These are phyloP conservation scores for Aramus guarauna DNA, from an alignment of 2,113 vertebrate genomes.

Conservation along the genomic window DNA sequence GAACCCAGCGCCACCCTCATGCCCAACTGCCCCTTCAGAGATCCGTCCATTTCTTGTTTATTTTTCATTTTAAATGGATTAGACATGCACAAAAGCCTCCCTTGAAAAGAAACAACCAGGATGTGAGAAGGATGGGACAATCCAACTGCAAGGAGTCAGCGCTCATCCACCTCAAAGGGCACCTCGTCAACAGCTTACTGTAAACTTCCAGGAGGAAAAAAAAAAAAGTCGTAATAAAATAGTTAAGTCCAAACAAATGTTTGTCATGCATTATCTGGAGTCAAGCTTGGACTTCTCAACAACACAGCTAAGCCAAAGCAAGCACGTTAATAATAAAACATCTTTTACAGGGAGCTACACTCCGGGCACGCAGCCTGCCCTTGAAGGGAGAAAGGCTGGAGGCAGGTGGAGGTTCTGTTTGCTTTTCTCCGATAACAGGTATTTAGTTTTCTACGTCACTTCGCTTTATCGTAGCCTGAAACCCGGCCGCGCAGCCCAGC, in stretches of 20 bases:
- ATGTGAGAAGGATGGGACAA: neutral
- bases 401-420: constrained; percentile 36
- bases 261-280: constrained; percentile 19
- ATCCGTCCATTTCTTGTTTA: neutral
- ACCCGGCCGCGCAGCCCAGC: neutral
- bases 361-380: neutral
- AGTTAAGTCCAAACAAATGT: constrained; percentile 13
- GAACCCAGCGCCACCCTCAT: neutral
- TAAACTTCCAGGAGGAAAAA: constrained; percentile 17
- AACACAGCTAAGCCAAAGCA: neutral
- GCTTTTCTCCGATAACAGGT: constrained; percentile 11
- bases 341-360: neutral
- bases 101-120: neutral
- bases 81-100: neutral
- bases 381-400: constrained; percentile 13
- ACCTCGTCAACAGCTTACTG: neutral
- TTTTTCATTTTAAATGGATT: constrained; percentile 12
- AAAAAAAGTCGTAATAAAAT: neutral
- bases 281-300: constrained; percentile 20
- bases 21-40: neutral
- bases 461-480: neutral
- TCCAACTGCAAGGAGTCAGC: neutral
- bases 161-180: constrained; percentile 3
- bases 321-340: constrained; percentile 1
- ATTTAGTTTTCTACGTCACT: constrained; percentile 3